Percentiles rank a stretch among this genome's conserved stretches.
Evolutionary conservation across 2,113 vertebrate species (phyloP).

Genomic region (Corythornis cristatus): DNA sequence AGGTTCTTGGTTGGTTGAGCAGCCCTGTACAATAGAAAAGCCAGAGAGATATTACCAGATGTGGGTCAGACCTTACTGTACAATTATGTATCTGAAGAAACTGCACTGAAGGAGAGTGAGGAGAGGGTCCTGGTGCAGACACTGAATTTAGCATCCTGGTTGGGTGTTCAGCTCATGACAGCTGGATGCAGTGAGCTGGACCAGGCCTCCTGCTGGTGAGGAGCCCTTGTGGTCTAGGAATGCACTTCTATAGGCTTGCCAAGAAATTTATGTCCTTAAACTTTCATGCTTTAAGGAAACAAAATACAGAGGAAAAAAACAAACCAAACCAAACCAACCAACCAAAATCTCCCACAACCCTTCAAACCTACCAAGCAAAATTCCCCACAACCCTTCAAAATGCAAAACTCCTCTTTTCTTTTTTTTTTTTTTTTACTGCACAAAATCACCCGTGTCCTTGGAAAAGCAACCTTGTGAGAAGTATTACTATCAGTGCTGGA

Average conservation of each 20-base stretch:
- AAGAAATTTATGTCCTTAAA: background rate
- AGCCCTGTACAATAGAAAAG: background rate
- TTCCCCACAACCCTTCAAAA: background rate
- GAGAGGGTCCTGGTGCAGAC: background rate
- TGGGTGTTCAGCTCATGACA: background rate
- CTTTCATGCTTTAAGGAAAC: background rate
- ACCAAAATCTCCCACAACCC: background rate
- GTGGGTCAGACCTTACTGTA: background rate
- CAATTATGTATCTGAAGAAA: accelerated
- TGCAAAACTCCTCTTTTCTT: background rate
- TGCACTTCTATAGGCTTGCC: background rate
- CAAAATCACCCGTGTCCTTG: background rate
- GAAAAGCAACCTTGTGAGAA: background rate
- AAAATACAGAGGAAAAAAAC: background rate
- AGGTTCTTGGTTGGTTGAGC: background rate
- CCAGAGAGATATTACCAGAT: background rate
- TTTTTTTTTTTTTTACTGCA: background rate
- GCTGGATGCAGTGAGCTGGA: background rate
- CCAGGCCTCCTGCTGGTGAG: background rate
- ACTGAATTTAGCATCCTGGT: accelerated
- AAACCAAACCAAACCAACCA: background rate
- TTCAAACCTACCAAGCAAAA: too few species aligned
- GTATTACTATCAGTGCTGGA: background rate
- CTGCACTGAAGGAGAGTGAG: background rate
- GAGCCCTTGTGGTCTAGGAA: background rate